phyloP scores from a whole-genome alignment of 2,797 vertebrate species.

The Pipistrellus nathusii region DNA sequence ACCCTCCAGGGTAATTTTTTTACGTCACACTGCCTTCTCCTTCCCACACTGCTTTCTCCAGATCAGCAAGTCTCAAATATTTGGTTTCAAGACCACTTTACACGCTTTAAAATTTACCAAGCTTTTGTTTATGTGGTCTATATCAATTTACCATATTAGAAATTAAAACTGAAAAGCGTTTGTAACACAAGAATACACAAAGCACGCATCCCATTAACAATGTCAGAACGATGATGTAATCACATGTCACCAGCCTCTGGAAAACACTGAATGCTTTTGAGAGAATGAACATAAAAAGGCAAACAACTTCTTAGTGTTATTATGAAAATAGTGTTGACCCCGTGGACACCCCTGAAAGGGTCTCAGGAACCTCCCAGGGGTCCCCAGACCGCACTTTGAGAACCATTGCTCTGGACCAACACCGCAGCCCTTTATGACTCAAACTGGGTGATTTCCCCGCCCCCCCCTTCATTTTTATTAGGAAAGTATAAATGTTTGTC shows the following conservation, averaged over 20 bases:
- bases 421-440: background rate
- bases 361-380: background rate
- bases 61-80: background rate
- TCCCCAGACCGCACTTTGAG: background rate
- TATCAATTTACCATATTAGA: slow-evolving; percentile 39
- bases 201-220: slow-evolving; percentile 40
- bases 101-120: background rate
- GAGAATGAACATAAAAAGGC: slow-evolving; percentile 25
- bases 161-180: slow-evolving; percentile 46
- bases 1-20: background rate
- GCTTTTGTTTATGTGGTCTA: slow-evolving; percentile 22
- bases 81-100: slow-evolving; percentile 3
- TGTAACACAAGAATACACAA: slow-evolving; percentile 43
- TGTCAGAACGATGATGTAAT: slow-evolving; percentile 67
- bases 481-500: slow-evolving; percentile 62
- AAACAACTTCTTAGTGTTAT: slow-evolving; percentile 20
- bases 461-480: slow-evolving; percentile 72
- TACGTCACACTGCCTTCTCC: background rate
- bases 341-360: background rate
- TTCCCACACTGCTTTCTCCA: background rate
- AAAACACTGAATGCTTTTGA: slow-evolving; percentile 22
- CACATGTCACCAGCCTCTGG: slow-evolving; percentile 24
- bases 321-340: background rate
- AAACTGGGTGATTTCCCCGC: background rate
- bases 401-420: background rate